Evolutionary conservation across 1,140 invertebrate genomes (phyloP).

Genomic region (Telenomus remus): DNA sequence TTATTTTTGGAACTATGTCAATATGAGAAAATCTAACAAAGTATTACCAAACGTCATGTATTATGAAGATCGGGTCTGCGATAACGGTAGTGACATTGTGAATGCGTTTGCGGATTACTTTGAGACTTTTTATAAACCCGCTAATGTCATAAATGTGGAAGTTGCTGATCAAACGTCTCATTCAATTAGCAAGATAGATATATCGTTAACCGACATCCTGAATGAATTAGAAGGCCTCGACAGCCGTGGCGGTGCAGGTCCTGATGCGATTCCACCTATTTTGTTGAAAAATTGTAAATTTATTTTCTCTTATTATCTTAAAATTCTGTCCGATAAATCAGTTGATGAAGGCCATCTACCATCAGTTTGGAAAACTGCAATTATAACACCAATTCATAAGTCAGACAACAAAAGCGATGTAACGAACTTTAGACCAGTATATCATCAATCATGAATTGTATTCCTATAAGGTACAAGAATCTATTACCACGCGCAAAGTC

Average conservation of each 20-base stretch:
- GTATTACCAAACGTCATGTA: constrained; percentile 2
- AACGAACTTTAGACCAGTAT: not conserved
- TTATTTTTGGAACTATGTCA: constrained; percentile 22
- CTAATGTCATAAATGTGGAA: not conserved
- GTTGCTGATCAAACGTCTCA: constrained; percentile 2
- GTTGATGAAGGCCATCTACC: constrained; percentile 3
- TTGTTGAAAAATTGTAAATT: constrained; percentile 7
- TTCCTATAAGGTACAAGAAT: constrained; percentile 12
- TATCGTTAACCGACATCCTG: not conserved
- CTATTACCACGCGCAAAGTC: constrained; percentile 1
- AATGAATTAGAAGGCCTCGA: no score
- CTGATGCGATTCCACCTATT: no score
- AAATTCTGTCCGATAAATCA: constrained; percentile 9
- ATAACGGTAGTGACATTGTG: not conserved
- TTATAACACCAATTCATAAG: constrained; percentile 11
- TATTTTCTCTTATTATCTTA: constrained; percentile 7
- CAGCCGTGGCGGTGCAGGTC: no score
- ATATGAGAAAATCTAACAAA: constrained; percentile 11
- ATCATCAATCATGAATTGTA: constrained; percentile 9
- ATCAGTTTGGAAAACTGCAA: constrained; percentile 5
- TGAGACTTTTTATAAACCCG: constrained; percentile 7
- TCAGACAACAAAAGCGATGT: constrained; percentile 3
- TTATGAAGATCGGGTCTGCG: not conserved
- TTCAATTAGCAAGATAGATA: constrained; percentile 1
- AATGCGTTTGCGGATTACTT: constrained; percentile 21